These are phyloP conservation scores for Aphidius gifuensis DNA, from an alignment of 1,140 invertebrate genomes.

Conservation along the genomic window DNA sequence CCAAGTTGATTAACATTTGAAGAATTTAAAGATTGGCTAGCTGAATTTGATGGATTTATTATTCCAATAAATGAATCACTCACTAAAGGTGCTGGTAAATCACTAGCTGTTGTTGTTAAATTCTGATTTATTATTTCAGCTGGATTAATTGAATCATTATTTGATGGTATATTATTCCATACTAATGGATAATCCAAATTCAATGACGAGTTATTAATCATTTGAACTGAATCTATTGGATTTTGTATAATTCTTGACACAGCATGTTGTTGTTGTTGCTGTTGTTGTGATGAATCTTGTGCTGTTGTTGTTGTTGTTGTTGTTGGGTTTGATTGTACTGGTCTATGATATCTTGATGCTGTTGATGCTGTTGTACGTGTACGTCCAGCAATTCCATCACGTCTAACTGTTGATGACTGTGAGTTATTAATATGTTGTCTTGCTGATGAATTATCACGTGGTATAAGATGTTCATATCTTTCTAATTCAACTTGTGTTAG, in stretches of 20 bases:
- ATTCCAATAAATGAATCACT: too few species aligned
- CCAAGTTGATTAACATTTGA: not conserved
- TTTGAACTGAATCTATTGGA: too few species aligned
- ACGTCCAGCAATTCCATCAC: slow-evolving; percentile 27
- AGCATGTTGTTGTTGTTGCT: not conserved
- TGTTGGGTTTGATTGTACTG: slow-evolving; percentile 5
- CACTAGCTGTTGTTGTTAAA: not conserved
- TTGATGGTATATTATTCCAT: too few species aligned
- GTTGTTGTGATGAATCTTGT: not conserved
- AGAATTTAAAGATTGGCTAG: not conserved
- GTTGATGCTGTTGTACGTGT: slow-evolving; percentile 11
- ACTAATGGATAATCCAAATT: too few species aligned
- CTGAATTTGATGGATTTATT: too few species aligned
- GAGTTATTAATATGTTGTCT: not conserved
- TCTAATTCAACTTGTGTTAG: slow-evolving; percentile 46
- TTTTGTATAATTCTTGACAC: too few species aligned
- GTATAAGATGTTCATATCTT: slow-evolving; percentile 45
- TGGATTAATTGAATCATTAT: too few species aligned
- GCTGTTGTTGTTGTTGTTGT: not conserved
- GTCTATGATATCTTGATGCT: slow-evolving; percentile 28
- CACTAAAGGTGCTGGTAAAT: not conserved
- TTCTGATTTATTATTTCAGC: too few species aligned
- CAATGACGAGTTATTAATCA: too few species aligned
- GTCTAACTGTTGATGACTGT: slow-evolving; percentile 29
- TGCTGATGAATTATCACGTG: slow-evolving; percentile 30